A percentile compares a stretch with the other conserved stretches of the same genome.
phyloP scores from a whole-genome alignment of 2,797 vertebrate genomes.

The Melanogrammus aeglefinus region DNA sequence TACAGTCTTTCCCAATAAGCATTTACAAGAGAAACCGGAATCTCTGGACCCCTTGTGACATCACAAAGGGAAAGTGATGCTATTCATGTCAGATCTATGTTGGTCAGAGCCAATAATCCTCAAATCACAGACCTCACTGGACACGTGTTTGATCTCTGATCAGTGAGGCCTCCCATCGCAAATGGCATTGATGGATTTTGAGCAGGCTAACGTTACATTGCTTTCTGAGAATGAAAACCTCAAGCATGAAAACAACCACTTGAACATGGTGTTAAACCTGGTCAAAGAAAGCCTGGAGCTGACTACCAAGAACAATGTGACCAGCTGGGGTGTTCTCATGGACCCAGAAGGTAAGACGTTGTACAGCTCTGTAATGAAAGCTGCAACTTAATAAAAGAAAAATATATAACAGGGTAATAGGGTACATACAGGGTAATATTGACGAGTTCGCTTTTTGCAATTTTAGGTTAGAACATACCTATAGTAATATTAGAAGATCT shows the following conservation, averaged over 20 bases:
- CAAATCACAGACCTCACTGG: background rate
- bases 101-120: background rate
- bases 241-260: constrained; percentile 38
- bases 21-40: background rate
- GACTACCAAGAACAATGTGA: constrained; percentile 20
- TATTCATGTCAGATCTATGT: background rate
- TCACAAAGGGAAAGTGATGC: background rate
- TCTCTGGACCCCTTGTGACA: constrained; percentile 1
- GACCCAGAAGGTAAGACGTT: constrained; percentile 30
- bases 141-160: background rate
- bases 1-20: background rate
- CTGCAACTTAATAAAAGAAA: background rate
- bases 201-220: background rate
- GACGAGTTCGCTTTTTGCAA: background rate
- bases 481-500: background rate
- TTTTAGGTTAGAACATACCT: background rate
- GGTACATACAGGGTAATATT: background rate
- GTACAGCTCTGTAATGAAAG: constrained; percentile 43
- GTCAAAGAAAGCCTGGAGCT: constrained; percentile 50
- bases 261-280: constrained; percentile 40
- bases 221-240: constrained; percentile 40
- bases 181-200: constrained; percentile 30
- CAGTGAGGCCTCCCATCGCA: background rate
- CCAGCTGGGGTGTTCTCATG: background rate
- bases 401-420: background rate